These are phyloP conservation scores for Cacajao melanocephalus DNA, from an alignment of 2,797 vertebrate genomes.

Conservation along the genomic window DNA sequence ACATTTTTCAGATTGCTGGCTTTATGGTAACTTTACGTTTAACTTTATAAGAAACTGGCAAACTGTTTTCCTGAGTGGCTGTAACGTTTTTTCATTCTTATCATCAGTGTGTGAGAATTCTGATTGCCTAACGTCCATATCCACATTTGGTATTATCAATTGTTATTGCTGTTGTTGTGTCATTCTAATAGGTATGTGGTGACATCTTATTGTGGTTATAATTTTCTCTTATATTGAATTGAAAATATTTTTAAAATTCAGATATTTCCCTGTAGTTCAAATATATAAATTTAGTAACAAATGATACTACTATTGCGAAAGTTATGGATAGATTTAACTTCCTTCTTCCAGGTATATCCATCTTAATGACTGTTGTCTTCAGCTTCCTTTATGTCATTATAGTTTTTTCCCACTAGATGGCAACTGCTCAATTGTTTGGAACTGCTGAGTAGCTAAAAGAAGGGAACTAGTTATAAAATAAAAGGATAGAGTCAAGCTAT, in stretches of 20 bases:
- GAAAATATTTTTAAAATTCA: neutral
- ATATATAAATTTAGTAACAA: neutral
- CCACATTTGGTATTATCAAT: neutral
- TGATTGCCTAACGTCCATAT: neutral
- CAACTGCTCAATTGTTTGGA: conserved; percentile 75
- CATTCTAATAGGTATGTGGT: neutral
- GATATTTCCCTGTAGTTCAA: accelerated
- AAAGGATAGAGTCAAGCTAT: neutral
- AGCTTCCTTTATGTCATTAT: conserved; percentile 21
- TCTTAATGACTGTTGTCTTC: neutral
- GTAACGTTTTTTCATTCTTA: neutral
- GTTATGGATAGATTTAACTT: neutral
- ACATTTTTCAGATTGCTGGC: neutral
- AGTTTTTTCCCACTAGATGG: conserved; percentile 83
- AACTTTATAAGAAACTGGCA: neutral
- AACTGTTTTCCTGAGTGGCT: neutral
- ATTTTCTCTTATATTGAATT: neutral
- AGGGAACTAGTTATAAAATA: neutral
- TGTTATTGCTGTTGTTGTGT: neutral
- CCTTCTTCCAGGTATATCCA: neutral
- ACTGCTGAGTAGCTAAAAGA: neutral
- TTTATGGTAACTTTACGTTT: neutral
- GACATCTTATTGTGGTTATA: neutral
- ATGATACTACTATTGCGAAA: neutral
- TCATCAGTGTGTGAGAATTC: neutral